These are phyloP conservation scores for Petrocephalus sullivani DNA, from an alignment of 2,797 vertebrate genomes.

Conservation along the genomic window DNA sequence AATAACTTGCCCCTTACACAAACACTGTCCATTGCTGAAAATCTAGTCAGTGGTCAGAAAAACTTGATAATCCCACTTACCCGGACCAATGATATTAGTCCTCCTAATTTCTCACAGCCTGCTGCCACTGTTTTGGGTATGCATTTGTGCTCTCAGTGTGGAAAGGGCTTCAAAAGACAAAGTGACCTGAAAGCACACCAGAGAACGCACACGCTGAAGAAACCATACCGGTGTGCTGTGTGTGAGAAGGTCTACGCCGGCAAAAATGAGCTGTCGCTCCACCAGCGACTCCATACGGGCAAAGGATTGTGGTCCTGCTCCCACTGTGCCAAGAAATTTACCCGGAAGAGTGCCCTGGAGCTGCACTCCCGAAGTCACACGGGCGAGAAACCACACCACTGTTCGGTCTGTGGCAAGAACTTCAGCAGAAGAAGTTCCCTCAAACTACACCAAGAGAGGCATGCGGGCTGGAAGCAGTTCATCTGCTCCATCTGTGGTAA, in stretches of 20 bases:
- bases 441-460: neutral
- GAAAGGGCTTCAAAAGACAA: neutral
- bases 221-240: neutral
- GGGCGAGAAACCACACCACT: constrained; percentile 14
- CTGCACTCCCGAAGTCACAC: neutral
- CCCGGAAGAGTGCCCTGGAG: neutral
- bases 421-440: constrained; percentile 14
- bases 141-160: constrained; percentile 13
- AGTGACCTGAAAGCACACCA: neutral
- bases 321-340: constrained; percentile 8
- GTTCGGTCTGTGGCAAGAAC: constrained; percentile 2
- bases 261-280: neutral
- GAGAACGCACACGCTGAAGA: constrained; percentile 6
- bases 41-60: neutral
- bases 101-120: neutral
- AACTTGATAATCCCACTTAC: neutral
- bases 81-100: neutral
- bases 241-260: constrained; percentile 1
- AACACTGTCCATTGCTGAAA: neutral
- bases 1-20: neutral
- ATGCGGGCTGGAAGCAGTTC: neutral
- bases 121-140: neutral
- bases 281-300: constrained; percentile 9
- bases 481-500: neutral
- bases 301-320: neutral